These are phyloP conservation scores for Papilio polytes DNA, from an alignment of 1,140 invertebrate species.

Conservation along the genomic window DNA sequence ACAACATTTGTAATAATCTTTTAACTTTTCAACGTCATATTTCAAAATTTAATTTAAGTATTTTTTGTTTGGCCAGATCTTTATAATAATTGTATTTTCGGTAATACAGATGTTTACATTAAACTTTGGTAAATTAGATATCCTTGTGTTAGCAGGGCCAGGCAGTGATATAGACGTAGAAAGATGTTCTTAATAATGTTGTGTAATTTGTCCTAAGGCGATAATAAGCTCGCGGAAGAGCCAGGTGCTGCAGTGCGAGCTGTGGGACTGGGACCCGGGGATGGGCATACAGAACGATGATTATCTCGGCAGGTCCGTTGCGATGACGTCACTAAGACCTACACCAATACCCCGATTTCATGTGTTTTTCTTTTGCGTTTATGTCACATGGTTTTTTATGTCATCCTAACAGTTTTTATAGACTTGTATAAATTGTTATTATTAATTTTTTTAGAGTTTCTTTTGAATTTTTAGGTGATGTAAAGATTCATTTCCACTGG, in stretches of 20 bases:
- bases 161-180: constrained; percentile 5
- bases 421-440: background rate
- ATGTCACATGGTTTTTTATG: constrained; percentile 33
- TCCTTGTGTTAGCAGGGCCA: background rate
- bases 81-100: background rate
- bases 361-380: constrained; percentile 37
- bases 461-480: constrained; percentile 8
- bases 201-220: constrained; percentile 85
- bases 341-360: constrained; percentile 39
- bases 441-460: background rate
- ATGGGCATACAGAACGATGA: constrained; percentile 92
- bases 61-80: background rate
- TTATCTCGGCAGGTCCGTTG: constrained; percentile 91
- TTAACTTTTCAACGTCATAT: background rate
- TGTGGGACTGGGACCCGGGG: constrained; percentile 94
- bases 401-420: constrained; percentile 17
- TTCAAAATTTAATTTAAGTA: background rate
- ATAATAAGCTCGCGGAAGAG: constrained; percentile 88
- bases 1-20: background rate
- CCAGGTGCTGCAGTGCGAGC: constrained; percentile 88
- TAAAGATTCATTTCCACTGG: constrained; percentile 36
- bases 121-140: background rate
- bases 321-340: constrained; percentile 40
- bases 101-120: background rate
- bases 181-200: constrained; percentile 41